These are phyloP conservation scores for Dascyllus trimaculatus DNA, from an alignment of 2,113 vertebrate species.

Conservation along the genomic window DNA sequence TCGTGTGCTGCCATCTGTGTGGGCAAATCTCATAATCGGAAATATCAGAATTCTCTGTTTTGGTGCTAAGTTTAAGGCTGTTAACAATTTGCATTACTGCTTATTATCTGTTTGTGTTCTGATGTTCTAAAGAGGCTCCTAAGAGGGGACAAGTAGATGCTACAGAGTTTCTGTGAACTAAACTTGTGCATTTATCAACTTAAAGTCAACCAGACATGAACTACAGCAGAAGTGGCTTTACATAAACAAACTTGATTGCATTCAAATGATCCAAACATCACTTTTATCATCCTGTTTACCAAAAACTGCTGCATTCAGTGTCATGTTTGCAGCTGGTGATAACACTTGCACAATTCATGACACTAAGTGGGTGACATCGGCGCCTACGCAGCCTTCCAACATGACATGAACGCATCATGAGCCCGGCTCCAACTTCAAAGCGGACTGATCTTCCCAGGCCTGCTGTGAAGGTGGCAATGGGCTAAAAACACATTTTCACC, in stretches of 20 bases:
- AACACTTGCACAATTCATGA: not conserved
- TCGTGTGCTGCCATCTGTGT: not conserved
- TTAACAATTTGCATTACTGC: not conserved
- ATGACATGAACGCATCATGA: constrained; percentile 49
- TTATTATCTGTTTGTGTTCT: not conserved
- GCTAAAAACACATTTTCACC: constrained; percentile 51
- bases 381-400: constrained; percentile 28
- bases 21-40: not conserved
- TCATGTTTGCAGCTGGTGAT: constrained; percentile 8
- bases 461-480: constrained; percentile 54
- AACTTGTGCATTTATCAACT: not conserved
- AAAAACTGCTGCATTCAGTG: not conserved
- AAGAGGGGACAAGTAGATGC: not conserved
- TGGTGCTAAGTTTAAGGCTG: not conserved
- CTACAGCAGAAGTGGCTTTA: not conserved
- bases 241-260: not conserved
- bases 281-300: not conserved
- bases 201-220: constrained; percentile 7
- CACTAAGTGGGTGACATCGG: constrained; percentile 32
- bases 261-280: not conserved
- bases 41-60: not conserved
- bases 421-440: constrained; percentile 56
- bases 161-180: not conserved
- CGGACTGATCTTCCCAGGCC: constrained; percentile 32
- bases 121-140: not conserved